phyloP scores from a whole-genome alignment of 2,888 invertebrate species.

The Cetonia aurata region DNA sequence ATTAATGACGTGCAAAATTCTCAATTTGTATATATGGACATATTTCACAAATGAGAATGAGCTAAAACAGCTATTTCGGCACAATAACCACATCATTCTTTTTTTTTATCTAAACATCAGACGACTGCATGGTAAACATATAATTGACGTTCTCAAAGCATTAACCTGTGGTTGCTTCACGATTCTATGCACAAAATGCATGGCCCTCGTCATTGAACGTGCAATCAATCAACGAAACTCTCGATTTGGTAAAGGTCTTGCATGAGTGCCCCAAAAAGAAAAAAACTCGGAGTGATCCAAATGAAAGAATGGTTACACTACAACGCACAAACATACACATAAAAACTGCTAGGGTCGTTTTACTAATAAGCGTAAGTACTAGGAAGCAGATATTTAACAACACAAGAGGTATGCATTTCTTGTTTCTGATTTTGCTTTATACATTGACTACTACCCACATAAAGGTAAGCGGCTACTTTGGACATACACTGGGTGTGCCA shows the following conservation, averaged over 20 bases:
- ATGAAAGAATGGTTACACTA: background rate
- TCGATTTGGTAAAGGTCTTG: conserved; percentile 34
- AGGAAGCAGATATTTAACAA: background rate
- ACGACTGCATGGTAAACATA: conserved; percentile 33
- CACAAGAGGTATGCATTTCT: background rate
- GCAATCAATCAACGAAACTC: conserved; percentile 26
- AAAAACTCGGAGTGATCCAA: too few species aligned
- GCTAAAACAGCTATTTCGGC: too few species aligned
- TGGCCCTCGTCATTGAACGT: conserved; percentile 25
- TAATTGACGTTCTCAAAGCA: conserved; percentile 42
- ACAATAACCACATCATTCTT: background rate
- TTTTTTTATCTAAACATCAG: background rate
- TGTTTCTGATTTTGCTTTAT: too few species aligned
- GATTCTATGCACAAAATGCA: conserved; percentile 20
- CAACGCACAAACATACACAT: conserved; percentile 1
- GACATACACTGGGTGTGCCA: too few species aligned
- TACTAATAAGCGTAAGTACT: too few species aligned
- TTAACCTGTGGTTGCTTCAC: conserved; percentile 38
- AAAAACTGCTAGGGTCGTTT: too few species aligned
- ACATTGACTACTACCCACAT: too few species aligned
- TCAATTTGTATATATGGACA: too few species aligned
- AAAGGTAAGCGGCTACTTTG: too few species aligned
- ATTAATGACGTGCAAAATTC: too few species aligned
- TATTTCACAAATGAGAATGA: too few species aligned
- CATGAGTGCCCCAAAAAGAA: conserved; percentile 23